phyloP scores from a whole-genome alignment of 2,888 invertebrate species.

The Torymus aiolomorphi region DNA sequence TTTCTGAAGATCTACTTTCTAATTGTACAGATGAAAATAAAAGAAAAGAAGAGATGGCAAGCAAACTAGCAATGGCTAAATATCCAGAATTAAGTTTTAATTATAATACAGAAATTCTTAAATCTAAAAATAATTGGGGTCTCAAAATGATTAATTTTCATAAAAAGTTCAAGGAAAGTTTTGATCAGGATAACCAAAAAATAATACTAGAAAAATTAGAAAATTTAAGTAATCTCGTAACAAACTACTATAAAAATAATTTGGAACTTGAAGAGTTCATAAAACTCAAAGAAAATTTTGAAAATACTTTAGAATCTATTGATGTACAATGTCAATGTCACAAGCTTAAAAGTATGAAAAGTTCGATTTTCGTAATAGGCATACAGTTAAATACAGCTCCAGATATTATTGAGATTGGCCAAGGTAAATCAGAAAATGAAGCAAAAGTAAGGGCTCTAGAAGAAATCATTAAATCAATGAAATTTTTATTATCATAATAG shows the following conservation, averaged over 20 bases:
- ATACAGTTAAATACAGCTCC: slow-evolving; percentile 64
- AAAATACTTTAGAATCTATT: slow-evolving; percentile 42
- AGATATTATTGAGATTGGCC: slow-evolving; percentile 61
- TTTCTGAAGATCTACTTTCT: slow-evolving; percentile 56
- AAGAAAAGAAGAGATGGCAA: slow-evolving; percentile 42
- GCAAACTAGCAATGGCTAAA: slow-evolving; percentile 51
- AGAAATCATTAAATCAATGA: slow-evolving; percentile 55
- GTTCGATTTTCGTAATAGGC: slow-evolving; percentile 13
- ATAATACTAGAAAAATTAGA: slow-evolving; percentile 58
- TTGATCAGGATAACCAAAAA: slow-evolving; percentile 56
- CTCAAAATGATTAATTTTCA: slow-evolving; percentile 68
- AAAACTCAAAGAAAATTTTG: slow-evolving; percentile 43
- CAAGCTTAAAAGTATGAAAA: not conserved
- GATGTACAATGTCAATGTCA: slow-evolving; percentile 51
- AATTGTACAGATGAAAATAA: slow-evolving; percentile 17
- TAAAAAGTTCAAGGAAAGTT: slow-evolving; percentile 58
- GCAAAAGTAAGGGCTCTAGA: slow-evolving; percentile 55
- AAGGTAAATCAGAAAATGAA: slow-evolving; percentile 53
- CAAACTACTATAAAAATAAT: not conserved
- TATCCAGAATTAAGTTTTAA: slow-evolving; percentile 57
- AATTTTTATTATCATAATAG: slow-evolving; percentile 26
- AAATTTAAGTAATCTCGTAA: slow-evolving; percentile 7
- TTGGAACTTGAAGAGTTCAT: slow-evolving; percentile 18
- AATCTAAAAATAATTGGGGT: slow-evolving; percentile 67
- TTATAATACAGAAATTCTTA: slow-evolving; percentile 37